These are phyloP conservation scores for Kryptolebias ocellatus DNA, from an alignment of 2,797 vertebrate species.

Conservation along the genomic window DNA sequence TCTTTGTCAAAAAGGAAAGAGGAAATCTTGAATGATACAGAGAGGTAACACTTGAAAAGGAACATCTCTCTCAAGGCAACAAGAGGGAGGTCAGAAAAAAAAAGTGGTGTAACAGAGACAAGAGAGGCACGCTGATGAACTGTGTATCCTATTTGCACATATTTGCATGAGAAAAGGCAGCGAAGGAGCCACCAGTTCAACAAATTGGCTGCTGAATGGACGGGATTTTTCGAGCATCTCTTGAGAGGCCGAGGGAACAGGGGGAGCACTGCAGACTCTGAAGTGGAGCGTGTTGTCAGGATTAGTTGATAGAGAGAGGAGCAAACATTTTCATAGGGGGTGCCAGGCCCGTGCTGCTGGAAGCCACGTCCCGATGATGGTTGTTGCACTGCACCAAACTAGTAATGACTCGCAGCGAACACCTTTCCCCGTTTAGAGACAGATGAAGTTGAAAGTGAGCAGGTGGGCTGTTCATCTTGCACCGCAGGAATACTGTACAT, in stretches of 20 bases:
- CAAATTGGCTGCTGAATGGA: conserved; percentile 56
- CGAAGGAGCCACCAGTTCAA: conserved; percentile 57
- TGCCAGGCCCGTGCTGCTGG: conserved; percentile 21
- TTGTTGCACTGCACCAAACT: conserved; percentile 17
- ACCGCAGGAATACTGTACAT: conserved; percentile 15
- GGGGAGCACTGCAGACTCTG: conserved; percentile 29
- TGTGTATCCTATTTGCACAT: conserved; percentile 73
- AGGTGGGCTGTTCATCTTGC: conserved; percentile 20
- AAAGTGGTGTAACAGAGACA: conserved; percentile 41
- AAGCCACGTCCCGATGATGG: conserved; percentile 20
- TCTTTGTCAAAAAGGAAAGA: conserved; percentile 58
- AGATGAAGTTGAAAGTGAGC: conserved; percentile 15
- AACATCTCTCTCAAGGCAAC: conserved; percentile 70
- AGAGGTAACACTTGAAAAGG: conserved; percentile 68
- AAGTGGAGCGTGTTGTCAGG: conserved; percentile 40
- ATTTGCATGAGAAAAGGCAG: conserved; percentile 77
- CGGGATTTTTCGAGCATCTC: conserved; percentile 41
- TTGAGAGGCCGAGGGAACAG: conserved; percentile 35
- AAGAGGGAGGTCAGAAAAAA: conserved; percentile 56
- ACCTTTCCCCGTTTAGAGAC: neutral
- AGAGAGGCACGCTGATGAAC: conserved; percentile 54
- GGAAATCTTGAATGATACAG: conserved; percentile 75
- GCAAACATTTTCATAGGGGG: conserved; percentile 51
- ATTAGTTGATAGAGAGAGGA: conserved; percentile 43
- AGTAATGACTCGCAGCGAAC: conserved; percentile 15